Conservation (phyloP, 2,797 vertebrate species). For the Vultur gryphus region DNA sequence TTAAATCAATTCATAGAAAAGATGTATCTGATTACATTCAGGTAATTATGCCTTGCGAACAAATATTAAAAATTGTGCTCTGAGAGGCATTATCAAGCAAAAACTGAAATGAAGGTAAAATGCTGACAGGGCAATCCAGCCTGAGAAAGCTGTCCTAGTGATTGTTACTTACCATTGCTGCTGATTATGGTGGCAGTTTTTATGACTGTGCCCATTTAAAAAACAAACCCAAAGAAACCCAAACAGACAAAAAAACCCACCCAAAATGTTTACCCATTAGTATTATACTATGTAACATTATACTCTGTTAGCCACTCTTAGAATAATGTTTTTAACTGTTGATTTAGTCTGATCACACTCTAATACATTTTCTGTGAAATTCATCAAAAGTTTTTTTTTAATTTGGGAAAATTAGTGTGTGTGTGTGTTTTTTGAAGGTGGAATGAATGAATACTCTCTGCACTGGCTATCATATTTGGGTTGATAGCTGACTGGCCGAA, state of each 20-base stretch:
- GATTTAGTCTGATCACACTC: background rate
- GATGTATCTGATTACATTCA: background rate
- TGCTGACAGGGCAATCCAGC: background rate
- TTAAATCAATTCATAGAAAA: background rate
- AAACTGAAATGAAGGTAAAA: background rate
- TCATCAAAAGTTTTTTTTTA: background rate
- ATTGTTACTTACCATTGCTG: background rate
- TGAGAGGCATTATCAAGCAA: background rate
- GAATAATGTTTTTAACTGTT: background rate
- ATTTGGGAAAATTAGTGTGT: background rate
- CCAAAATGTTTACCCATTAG: background rate
- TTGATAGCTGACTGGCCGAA: background rate
- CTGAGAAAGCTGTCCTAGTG: background rate
- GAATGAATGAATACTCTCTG: background rate
- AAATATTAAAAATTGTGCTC: background rate
- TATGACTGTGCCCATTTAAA: background rate
- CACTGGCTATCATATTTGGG: background rate
- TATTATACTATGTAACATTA: background rate
- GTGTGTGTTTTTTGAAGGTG: background rate
- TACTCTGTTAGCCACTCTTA: background rate
- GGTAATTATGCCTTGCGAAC: background rate
- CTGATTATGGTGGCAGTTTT: background rate
- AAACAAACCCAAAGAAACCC: background rate
- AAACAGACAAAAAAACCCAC: no score
- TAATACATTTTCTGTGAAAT: background rate